Evolutionary conservation across 1,140 invertebrate species (phyloP), one percentile per base, ranked within the genome.

Genomic region (Ctenoplectra terminalis): DNA sequence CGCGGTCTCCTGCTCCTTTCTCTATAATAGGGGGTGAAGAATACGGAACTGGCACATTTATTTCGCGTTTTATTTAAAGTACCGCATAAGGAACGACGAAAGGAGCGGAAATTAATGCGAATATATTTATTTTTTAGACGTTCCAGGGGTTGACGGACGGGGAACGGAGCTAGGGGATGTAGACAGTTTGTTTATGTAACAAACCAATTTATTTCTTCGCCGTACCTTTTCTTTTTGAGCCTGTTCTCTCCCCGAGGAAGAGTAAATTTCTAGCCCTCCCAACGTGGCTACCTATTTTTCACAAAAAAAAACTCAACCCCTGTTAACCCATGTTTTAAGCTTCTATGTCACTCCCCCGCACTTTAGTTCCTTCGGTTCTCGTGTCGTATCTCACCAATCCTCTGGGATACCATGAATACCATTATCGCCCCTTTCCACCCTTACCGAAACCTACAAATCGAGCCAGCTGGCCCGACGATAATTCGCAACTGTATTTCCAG

Each of bases 141-240:
- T 8, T 7, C 17, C 34, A 23, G 13, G 64, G 31, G 11, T 34
- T 72, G 77, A 80, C 64, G 37, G 70, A 73, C 54, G 77, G 11
- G 26, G 48, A 34, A 54, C 56, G 46, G 15, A 2, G 60, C 40
- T 48, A 11, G 29, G 78, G 29, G 40, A 56, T 26, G 60, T 60
- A 34, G 50, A 74, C 78, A 64, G 78, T 81, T 81, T 81, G 71
- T 81, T 74, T 81, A 74, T 48, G 70, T 81, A 81, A 74, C 78
- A 74, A 81, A 81, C 78, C 78, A 74, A 81, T 81, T 81, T 81
- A 74, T 81, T 74, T 74, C 78, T 23, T 17, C 40, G 58, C 26
- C 23, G 56, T 61, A 26, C 20, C 56, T 61, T 70, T 29, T 23
- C 43, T 50, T 61, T 6, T 52, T 5, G 23, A 26, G 37, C 48